A percentile compares a stretch with the other conserved stretches of the same genome.
Evolutionary conservation across 1,140 invertebrate species (phyloP).

Genomic region (Laupala kohalensis): DNA sequence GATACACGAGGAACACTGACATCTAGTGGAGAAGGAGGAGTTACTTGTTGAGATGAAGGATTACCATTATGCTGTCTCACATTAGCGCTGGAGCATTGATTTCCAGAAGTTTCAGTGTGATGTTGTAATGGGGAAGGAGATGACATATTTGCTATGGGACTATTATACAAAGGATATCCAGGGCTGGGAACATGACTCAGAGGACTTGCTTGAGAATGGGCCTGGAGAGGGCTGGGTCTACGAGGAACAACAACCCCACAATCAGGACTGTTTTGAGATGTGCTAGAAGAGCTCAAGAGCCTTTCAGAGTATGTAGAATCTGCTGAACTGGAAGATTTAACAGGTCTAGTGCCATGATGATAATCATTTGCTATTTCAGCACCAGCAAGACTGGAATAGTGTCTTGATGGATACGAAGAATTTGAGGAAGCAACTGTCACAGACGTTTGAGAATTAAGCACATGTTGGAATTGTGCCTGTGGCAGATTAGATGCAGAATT

Average conservation of each 20-base stretch:
- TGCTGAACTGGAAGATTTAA: background rate
- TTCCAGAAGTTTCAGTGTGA: constrained; percentile 31
- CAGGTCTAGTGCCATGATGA: constrained; percentile 4
- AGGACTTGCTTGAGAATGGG: constrained; percentile 44
- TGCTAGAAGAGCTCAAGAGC: background rate
- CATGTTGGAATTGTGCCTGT: constrained; percentile 8
- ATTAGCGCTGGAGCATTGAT: constrained; percentile 24
- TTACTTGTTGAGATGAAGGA: constrained; percentile 30
- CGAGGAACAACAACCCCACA: constrained; percentile 46
- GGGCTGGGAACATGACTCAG: constrained; percentile 56
- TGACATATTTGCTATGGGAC: constrained; percentile 56
- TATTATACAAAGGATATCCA: constrained; percentile 63
- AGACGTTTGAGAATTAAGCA: background rate
- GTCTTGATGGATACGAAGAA: constrained; percentile 6
- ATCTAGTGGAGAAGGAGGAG: constrained; percentile 52
- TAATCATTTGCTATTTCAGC: constrained; percentile 1
- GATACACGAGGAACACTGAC: constrained; percentile 47
- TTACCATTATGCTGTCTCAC: background rate
- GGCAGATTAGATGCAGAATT: constrained; percentile 2
- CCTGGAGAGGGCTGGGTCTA: constrained; percentile 51
- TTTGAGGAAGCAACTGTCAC: background rate
- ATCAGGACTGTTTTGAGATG: constrained; percentile 46
- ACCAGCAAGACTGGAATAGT: constrained; percentile 3
- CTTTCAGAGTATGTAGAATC: constrained; percentile 5
- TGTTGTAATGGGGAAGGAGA: constrained; percentile 47